phyloP scores from a whole-genome alignment of 2,888 invertebrate genomes.

The Rotaria magnacalcarata region DNA sequence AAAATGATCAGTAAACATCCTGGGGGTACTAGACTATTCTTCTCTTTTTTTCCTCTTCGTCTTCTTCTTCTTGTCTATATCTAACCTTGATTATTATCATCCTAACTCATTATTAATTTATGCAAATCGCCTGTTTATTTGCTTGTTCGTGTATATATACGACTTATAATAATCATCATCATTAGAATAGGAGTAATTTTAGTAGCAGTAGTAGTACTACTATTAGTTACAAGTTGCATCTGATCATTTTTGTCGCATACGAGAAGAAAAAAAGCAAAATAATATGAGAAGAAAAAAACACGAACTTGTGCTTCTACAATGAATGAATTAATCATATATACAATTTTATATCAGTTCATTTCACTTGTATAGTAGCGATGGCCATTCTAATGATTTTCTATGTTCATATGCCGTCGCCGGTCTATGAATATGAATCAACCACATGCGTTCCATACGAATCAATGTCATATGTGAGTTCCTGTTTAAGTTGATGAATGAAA shows the following conservation, averaged over 20 bases:
- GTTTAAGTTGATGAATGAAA: slow-evolving; percentile 4
- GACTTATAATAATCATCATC: neutral
- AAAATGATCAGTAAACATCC: neutral
- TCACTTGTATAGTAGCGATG: neutral
- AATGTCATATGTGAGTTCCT: neutral
- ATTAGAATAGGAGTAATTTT: neutral
- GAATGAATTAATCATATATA: neutral
- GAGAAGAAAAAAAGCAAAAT: neutral
- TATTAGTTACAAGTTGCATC: neutral
- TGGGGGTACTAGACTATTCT: neutral
- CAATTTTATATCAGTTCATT: neutral
- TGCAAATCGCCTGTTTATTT: neutral
- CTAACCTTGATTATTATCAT: neutral
- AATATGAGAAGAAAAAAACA: neutral
- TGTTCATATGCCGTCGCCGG: neutral
- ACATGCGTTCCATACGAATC: neutral
- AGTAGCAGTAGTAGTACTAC: neutral
- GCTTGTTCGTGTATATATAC: neutral
- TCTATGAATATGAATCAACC: neutral
- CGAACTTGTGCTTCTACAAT: neutral
- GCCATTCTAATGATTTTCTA: neutral
- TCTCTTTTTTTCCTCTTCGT: neutral
- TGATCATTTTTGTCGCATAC: neutral
- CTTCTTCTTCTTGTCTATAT: neutral
- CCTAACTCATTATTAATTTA: neutral